Base-by-base conservation (phyloP, 2,797 vertebrate genomes). In the Microtus agrestis region DNA sequence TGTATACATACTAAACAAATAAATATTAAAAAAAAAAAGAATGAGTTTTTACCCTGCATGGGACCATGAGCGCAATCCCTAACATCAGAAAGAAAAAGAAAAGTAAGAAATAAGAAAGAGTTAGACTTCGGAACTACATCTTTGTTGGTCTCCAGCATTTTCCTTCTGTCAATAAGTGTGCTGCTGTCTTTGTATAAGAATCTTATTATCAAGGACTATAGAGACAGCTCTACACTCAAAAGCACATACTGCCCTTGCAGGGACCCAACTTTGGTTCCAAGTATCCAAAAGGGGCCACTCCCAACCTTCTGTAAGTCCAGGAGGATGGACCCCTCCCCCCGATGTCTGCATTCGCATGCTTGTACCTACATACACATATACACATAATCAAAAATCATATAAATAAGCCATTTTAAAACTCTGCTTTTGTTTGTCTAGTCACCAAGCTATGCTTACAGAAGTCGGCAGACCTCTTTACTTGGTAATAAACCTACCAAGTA, bases 271-370 rank as follows among this genome's bases (percentile, higher is more conserved):
- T 29, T 17, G 4, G n/a, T 61, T 76, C 51, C 27, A 29, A 61
- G 37, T 37, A 43, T 23, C 10, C 27, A 43, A 54, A 59, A 2
- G 76, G 29, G 19, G 19, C 67, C 48, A 85, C 51, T 74, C 15
- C 23, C 51, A 31, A 6, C 27, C 37, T 59, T n/a, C 6, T 56
- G 51, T 34, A 31, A 29, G 25, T 56, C 25, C 27, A 23, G n/a
- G 1, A 15, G 6, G 51, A 54, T 54, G 51, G 1, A 54, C 15
- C 1, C 56, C 6, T n/a, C 13, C 54, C 1, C 5, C 56, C 0
- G 12, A 6, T 17, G 34, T 37, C 27, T 87, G 14, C 9, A 40
- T 67, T 27, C 9, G 14, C 10, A 59, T 43, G 10, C 37, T 40
- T 37, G 29, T 29, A 73, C 23, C n/a, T 37, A 63, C n/a, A 37